A percentile compares a stretch with the other conserved stretches of the same genome.
These are phyloP conservation scores for Bugulina stolonifera DNA, from an alignment of 2,888 invertebrate genomes.

Conservation along the genomic window DNA sequence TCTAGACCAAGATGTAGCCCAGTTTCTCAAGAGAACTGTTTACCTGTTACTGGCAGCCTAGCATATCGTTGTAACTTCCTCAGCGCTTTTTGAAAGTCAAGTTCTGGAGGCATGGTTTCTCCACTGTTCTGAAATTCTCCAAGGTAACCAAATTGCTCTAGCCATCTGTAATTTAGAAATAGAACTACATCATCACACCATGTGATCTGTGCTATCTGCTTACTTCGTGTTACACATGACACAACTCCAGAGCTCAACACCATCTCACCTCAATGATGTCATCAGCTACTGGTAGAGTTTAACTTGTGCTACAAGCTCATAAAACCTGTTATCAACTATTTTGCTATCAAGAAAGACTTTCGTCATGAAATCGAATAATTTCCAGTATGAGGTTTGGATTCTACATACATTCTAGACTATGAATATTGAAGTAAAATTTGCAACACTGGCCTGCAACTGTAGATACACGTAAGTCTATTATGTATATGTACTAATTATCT, in stretches of 20 bases:
- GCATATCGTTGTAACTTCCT: constrained; percentile 17
- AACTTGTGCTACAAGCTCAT: no score
- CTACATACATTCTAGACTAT: no score
- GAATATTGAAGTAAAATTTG: no score
- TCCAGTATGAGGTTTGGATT: no score
- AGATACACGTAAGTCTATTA: neutral
- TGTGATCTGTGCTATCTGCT: no score
- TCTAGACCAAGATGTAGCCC: no score
- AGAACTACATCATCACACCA: neutral
- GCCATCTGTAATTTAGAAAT: neutral
- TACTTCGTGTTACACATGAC: no score
- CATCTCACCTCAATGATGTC: neutral
- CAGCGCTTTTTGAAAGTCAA: neutral
- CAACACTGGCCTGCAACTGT: neutral
- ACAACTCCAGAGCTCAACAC: neutral
- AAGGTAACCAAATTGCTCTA: constrained; percentile 14
- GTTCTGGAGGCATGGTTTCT: neutral
- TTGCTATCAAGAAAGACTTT: no score
- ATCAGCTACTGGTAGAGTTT: neutral
- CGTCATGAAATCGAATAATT: no score
- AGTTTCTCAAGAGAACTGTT: no score
- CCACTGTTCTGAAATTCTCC: neutral
- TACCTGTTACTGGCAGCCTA: constrained; percentile 7
- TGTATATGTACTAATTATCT: no score
- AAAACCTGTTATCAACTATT: no score